Evolutionary conservation across 2,113 vertebrate genomes (phyloP).

Genomic region (Sphaerodactylus townsendi): DNA sequence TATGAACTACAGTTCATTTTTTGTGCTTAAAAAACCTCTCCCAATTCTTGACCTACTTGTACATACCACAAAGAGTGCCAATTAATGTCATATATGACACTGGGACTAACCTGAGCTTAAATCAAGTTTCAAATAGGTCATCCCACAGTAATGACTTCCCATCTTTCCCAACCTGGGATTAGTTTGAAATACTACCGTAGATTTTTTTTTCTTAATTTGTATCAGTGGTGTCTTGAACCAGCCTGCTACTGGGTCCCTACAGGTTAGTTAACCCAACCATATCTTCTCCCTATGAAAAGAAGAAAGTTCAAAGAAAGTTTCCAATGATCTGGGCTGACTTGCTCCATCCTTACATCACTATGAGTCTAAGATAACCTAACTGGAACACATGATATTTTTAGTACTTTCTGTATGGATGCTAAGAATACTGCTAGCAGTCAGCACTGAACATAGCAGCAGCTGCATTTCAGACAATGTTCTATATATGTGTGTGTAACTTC

Average conservation of each 20-base stretch:
- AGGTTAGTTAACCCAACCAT: too few relatives aligned
- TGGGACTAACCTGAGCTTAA: neutral
- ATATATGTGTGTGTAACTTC: too few relatives aligned
- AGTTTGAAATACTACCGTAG: neutral
- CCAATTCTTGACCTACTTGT: neutral
- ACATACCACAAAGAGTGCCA: conserved; percentile 34
- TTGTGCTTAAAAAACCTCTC: neutral
- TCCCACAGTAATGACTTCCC: neutral
- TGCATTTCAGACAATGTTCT: too few relatives aligned
- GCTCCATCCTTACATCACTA: neutral
- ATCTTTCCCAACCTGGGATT: neutral
- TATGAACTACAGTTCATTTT: neutral
- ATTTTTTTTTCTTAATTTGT: neutral
- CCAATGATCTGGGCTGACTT: neutral
- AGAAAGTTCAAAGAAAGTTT: neutral
- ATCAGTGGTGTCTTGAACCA: too few relatives aligned
- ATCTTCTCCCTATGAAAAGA: too few relatives aligned
- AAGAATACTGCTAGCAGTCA: neutral
- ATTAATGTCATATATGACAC: conserved; percentile 21
- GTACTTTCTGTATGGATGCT: neutral
- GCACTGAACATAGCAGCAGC: neutral
- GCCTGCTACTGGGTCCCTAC: too few relatives aligned
- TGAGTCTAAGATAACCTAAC: neutral
- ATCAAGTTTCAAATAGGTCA: neutral
- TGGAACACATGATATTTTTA: too few relatives aligned